These are phyloP conservation scores for Mus caroli DNA, from an alignment of 2,797 vertebrate genomes.

Conservation along the genomic window DNA sequence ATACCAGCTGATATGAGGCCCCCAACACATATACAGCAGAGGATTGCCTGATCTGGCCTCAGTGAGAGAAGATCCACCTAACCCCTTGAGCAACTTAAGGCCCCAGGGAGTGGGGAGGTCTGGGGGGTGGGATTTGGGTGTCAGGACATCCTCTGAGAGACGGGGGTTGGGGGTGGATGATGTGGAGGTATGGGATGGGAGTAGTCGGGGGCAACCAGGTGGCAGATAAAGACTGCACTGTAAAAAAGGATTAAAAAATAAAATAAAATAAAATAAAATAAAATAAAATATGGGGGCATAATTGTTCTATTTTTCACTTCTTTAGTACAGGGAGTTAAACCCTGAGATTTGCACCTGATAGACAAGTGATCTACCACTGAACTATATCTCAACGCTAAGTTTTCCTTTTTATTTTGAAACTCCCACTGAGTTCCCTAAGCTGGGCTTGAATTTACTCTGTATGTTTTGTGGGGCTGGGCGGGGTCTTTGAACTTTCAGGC, in stretches of 20 bases:
- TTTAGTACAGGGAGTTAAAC: neutral
- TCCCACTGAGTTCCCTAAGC: neutral
- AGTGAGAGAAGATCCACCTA: neutral
- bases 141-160: neutral
- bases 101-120: neutral
- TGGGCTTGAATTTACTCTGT: neutral
- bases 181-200: neutral
- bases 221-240: neutral
- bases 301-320: neutral
- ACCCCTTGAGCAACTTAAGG: neutral
- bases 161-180: too few species aligned
- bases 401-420: neutral
- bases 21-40: neutral
- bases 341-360: neutral
- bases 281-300: neutral
- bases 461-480: neutral
- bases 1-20: neutral
- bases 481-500: neutral
- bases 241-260: neutral
- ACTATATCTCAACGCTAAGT: neutral
- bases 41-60: neutral
- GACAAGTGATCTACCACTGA: neutral
- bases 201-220: accelerated
- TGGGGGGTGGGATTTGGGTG: neutral
- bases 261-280: neutral